These are phyloP conservation scores for Prionace glauca DNA, from an alignment of 2,797 vertebrate genomes.

Conservation along the genomic window DNA sequence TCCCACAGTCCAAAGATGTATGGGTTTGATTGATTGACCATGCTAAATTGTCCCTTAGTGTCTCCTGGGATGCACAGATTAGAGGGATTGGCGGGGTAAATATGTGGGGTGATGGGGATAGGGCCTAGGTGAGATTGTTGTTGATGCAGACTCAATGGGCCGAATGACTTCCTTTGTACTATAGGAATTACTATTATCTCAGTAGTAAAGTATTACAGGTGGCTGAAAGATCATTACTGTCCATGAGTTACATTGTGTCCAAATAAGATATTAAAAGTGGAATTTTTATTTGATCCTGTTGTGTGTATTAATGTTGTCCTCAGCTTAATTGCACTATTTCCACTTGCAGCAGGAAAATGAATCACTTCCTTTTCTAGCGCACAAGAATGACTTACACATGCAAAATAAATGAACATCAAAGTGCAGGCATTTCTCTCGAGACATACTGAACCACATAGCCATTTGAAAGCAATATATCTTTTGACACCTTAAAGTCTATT, in stretches of 20 bases:
- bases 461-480: background rate
- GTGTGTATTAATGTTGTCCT: background rate
- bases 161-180: too few relatives aligned
- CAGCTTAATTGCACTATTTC: background rate
- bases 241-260: too few relatives aligned
- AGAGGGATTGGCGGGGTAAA: too few relatives aligned
- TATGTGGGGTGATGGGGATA: too few relatives aligned
- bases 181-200: background rate
- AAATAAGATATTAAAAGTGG: background rate
- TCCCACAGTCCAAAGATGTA: too few relatives aligned
- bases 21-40: too few relatives aligned
- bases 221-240: background rate
- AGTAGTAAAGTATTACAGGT: background rate
- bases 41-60: too few relatives aligned
- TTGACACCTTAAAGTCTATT: background rate
- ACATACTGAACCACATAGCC: background rate
- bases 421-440: background rate
- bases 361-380: background rate
- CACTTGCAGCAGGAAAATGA: conserved; percentile 7
- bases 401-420: background rate
- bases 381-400: background rate
- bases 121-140: too few relatives aligned
- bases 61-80: too few relatives aligned
- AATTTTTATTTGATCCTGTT: background rate
- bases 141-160: too few relatives aligned